Evolutionary conservation across 1,140 invertebrate genomes (phyloP).

Genomic region (Drosophila santomea): DNA sequence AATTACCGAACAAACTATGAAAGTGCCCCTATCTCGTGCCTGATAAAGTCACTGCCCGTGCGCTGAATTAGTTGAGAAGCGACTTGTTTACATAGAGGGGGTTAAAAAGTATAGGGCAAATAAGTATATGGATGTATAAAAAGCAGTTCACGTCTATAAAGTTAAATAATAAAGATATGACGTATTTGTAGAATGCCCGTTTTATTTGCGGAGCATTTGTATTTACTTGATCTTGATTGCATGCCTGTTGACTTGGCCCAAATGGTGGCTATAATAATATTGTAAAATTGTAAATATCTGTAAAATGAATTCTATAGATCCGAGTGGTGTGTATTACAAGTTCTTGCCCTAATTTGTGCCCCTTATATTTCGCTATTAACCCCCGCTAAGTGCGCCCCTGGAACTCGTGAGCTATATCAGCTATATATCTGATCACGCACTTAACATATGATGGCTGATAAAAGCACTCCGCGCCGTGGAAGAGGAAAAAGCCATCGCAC

Average conservation of each 20-base stretch:
- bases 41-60: slow-evolving; percentile 29
- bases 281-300: too few relatives aligned
- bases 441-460: slow-evolving; percentile 44
- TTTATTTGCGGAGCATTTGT: not conserved
- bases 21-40: slow-evolving; percentile 39
- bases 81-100: not conserved
- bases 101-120: not conserved
- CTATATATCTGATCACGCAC: slow-evolving; percentile 43
- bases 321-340: too few relatives aligned
- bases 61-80: slow-evolving; percentile 8
- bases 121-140: not conserved
- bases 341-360: too few relatives aligned
- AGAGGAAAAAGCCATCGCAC: slow-evolving; percentile 1
- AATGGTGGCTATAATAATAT: too few relatives aligned
- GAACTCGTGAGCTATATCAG: slow-evolving; percentile 18
- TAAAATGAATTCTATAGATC: too few relatives aligned
- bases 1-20: slow-evolving; percentile 49
- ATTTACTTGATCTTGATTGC: not conserved
- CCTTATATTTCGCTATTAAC: too few relatives aligned
- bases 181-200: not conserved
- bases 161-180: slow-evolving; percentile 7
- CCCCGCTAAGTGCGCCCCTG: not conserved
- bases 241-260: not conserved
- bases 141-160: not conserved
- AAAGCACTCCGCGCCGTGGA: slow-evolving; percentile 10